Base-by-base conservation (phyloP, 2,797 vertebrate species). In the Hyperoplus lanceolatus region DNA sequence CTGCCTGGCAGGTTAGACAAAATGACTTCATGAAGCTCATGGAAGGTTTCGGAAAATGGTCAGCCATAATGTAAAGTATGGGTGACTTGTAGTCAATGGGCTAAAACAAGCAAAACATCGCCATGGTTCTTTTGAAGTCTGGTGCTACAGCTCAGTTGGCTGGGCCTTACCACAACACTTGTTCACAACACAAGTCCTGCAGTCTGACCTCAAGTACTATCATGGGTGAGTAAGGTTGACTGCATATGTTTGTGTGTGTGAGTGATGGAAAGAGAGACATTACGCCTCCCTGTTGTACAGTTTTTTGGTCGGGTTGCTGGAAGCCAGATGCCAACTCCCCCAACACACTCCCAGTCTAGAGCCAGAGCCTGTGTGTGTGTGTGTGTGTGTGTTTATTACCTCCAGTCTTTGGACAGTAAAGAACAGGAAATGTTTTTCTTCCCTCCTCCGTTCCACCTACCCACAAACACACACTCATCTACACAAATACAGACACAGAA, bases 341-440 rank as follows among this genome's bases (percentile, higher is more conserved):
- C 12, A 75, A 89, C 87, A 89, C 87, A 84, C 72, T 41, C 68
- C n/a, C 70, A 70, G 73, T 88, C 75, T 75, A 43, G 48, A 83
- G 66, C 75, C 42, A 5, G 77, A 88, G 82, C 82, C 87, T 85
- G 60, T 82, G 87, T 86, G 84, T 78, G 73, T 87, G 83, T 29
- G 29, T 29, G 29, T 29, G 29, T 29, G 29, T 29, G 21, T 21
- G 21, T 92, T 91, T 90, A 93, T 92, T 91, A 90, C 89, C 85
- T 85, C 87, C 89, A 85, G 85, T 85, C 87, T 84, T 83, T 91
- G 83, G 87, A 92, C 91, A 90, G 91, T 91, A 93, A 94, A 94
- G 92, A 91, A 87, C 91, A 94, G 93, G 92, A 94, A 94, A 94
- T 93, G 87, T 91, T 91, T 90, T 82, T 79, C 82, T 76, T 85